phyloP scores from a whole-genome alignment of 2,888 invertebrate species.

The Chymomyza amoena region DNA sequence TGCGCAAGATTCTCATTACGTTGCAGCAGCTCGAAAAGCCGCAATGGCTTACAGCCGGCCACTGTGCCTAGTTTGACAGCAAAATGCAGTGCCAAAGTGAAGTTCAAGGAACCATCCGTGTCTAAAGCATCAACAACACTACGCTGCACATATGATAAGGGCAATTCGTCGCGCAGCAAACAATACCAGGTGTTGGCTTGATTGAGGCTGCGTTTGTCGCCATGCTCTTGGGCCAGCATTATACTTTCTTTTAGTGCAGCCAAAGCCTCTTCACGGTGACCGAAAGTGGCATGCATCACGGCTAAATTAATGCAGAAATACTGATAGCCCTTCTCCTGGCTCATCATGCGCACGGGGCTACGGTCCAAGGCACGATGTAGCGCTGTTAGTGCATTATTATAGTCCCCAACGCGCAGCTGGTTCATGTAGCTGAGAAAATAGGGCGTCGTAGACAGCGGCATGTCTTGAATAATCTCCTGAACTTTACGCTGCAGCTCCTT shows the following conservation, averaged over 20 bases:
- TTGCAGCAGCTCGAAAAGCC: slow-evolving; percentile 84
- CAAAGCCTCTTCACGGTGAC: slow-evolving; percentile 86
- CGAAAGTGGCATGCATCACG: slow-evolving; percentile 90
- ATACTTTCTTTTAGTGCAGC: slow-evolving; percentile 92
- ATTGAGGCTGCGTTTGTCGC: slow-evolving; percentile 91
- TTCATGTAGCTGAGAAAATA: slow-evolving; percentile 95
- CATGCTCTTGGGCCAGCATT: slow-evolving; percentile 91
- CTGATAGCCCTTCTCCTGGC: slow-evolving; percentile 87
- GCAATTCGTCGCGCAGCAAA: slow-evolving; percentile 79
- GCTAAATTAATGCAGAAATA: slow-evolving; percentile 95
- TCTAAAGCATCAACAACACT: slow-evolving; percentile 64
- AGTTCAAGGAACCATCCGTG: slow-evolving; percentile 83
- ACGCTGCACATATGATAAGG: slow-evolving; percentile 71
- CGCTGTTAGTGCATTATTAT: slow-evolving; percentile 80
- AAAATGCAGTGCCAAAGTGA: slow-evolving; percentile 86
- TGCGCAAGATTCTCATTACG: slow-evolving; percentile 93
- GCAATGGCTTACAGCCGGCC: slow-evolving; percentile 75
- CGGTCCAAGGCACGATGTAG: slow-evolving; percentile 85
- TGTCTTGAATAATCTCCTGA: slow-evolving; percentile 77
- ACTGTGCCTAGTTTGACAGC: slow-evolving; percentile 87
- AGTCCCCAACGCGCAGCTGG: slow-evolving; percentile 91
- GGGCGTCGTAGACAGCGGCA: slow-evolving; percentile 76
- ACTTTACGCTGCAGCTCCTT: slow-evolving; percentile 84
- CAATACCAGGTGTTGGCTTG: slow-evolving; percentile 91
- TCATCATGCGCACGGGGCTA: slow-evolving; percentile 85